Base-by-base conservation (phyloP, 2,113 vertebrate species). In the Gymnarchus niloticus region DNA sequence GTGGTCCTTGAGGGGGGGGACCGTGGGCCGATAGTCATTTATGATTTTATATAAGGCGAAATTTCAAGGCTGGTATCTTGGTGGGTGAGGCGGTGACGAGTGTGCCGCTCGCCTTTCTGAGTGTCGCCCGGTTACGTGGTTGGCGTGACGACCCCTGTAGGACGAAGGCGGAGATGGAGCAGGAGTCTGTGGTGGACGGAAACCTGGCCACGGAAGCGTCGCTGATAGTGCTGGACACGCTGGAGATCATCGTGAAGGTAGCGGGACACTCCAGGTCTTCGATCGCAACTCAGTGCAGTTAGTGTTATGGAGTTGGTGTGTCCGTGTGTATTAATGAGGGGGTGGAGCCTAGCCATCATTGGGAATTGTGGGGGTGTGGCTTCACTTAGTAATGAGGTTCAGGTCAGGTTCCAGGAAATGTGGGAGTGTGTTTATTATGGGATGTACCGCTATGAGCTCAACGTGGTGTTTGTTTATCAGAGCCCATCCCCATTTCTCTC, bases 191-290 rank as follows among this genome's bases (percentile, higher is more conserved):
- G 61, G 95, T 97, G 81, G 97, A 98, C 41, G 97, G 97, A 85
- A 98, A 98, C 91, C 90, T 98, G 85, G 95, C 96, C 0, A 96
- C 96, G 0, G 97, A 98, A 88, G 95, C 93, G 1, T 96, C 96
- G 88, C 91, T 98, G 86, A 92, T 98, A 14, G 95, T 96, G 44
- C 90, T 98, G 87, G 97, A 98, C 89, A 96, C 94, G 0, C 92
- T 98, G 92, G 97, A 98, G 91, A 95, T 97, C 89, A 88, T 98
- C 4, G 97, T 97, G 28, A 97, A 97, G 96, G 97, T 97, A 89
- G 88, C 86, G 19, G 83, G 37, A 51, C 44, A 8, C 12, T 4
- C 23, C 1, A 1, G 8, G 2, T 78, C 76, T 48, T 5, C 21
- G 41, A n/a, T n/a, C n/a, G n/a, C n/a, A 9, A 48, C 73, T n/a